Evolutionary conservation across 2,888 invertebrate genomes (phyloP), one percentile per base, ranked within the genome.

Genomic region (Neoscelio sp.): DNA sequence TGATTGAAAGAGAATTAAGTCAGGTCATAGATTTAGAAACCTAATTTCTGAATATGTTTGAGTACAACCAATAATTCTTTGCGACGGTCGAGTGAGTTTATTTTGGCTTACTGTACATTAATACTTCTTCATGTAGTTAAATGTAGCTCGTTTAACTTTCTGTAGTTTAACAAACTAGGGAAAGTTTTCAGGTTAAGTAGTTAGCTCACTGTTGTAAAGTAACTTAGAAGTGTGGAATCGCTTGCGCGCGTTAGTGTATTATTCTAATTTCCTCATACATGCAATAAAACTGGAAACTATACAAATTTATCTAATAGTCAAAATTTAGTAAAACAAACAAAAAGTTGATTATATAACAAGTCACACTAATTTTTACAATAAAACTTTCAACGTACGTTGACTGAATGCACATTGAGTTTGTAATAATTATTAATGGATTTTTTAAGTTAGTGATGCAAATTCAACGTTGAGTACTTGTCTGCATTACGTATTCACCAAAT

Each of bases 401-500:
- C n/a, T n/a, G n/a, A n/a, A n/a, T n/a, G n/a, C n/a, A n/a, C 75
- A 67, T 68, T 26, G 26, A 26, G 6, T 26, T 33, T 33, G 3
- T 5, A 33, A 33, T 8, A 33, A 5, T 33, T 8, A 33, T 33
- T 33, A n/a, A n/a, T n/a, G n/a, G n/a, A n/a, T 33, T 71, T 52
- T 50, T 52, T 33, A 60, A 60, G 50, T 42, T n/a, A 50, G 42
- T 50, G 60, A 60, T 60, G 52, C 26, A 50, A 58, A 50, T 52
- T 52, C 67, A 56, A 56, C n/a, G n/a, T n/a, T 67, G 58, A 70
- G 64, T 70, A 62, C 70, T 58, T 56, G 58, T 12, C 30, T 23
- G 42, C 28, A 71, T 77, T 70, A 75, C 60, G 67, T 67, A 85
- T 87, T 87, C 87, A 84, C 83, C 83, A 85, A 85, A 86, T 83